Percentiles rank a stretch among this genome's conserved stretches.
phyloP scores from a whole-genome alignment of 2,888 invertebrate genomes.

The Drosophila neonasuta region DNA sequence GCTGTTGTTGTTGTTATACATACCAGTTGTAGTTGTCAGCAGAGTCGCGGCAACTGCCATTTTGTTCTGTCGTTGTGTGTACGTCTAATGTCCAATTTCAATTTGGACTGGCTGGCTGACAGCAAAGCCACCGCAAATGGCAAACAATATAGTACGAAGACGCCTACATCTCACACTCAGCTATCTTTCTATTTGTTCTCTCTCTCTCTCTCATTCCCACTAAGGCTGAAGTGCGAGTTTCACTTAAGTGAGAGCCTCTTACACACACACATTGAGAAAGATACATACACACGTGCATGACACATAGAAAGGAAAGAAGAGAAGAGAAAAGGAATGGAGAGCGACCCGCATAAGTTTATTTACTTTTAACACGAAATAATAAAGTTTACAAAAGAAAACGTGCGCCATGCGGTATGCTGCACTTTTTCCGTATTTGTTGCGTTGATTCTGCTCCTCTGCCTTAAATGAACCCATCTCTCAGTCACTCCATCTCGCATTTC shows the following conservation, averaged over 20 bases:
- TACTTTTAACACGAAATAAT: slow-evolving; percentile 77
- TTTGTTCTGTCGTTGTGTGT: slow-evolving; percentile 62
- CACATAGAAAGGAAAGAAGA: background rate
- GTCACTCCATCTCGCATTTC: background rate
- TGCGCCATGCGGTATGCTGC: slow-evolving; percentile 66
- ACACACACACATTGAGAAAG: slow-evolving; percentile 23
- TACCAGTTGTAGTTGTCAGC: slow-evolving; percentile 49
- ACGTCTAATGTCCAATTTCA: slow-evolving; percentile 77
- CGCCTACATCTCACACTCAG: slow-evolving; percentile 16
- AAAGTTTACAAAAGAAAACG: slow-evolving; percentile 77
- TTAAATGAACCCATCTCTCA: background rate
- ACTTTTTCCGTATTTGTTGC: slow-evolving; percentile 43
- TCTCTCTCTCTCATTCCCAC: slow-evolving; percentile 6
- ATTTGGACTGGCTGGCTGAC: slow-evolving; percentile 68
- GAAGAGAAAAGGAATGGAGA: background rate
- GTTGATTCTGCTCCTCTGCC: background rate
- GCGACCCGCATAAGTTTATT: slow-evolving; percentile 69
- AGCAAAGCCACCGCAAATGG: slow-evolving; percentile 72
- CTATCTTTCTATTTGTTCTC: background rate
- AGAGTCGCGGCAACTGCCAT: slow-evolving; percentile 60
- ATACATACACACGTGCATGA: slow-evolving; percentile 25
- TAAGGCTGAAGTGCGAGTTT: slow-evolving; percentile 34
- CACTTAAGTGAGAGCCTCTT: slow-evolving; percentile 53
- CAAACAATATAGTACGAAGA: slow-evolving; percentile 69
- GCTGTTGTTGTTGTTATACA: slow-evolving; percentile 11